Evolutionary conservation across 2,113 vertebrate genomes (phyloP), one percentile per base, ranked within the genome.

Genomic region (Talpa occidentalis): DNA sequence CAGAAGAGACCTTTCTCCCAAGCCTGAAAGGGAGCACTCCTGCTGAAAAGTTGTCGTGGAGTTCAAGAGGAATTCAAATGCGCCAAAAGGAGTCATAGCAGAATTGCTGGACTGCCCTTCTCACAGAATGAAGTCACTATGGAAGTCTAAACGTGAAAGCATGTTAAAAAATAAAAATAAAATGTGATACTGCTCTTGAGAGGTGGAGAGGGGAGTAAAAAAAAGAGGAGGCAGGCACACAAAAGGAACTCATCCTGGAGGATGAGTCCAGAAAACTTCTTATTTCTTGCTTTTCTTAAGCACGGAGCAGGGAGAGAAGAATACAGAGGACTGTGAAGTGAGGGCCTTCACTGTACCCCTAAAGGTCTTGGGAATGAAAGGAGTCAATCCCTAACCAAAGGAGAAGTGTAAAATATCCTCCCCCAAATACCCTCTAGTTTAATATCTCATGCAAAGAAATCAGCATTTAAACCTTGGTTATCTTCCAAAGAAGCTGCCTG

Each of bases 401-500:
- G 26, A n/a, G 8, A 73, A 52, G 44, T 30, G 6, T 37, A 21
- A 88, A 94, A 35, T 28, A 47, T 28, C 24, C 37, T 76, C 52
- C 40, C 12, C 40, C 12, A 47, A 54, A 26, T 40, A 37, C 73
- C 59, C 69, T 86, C 42, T 30, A 10, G 59, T 86, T 72, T 62
- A 86, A 32, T 82, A 93, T 12, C 1, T 89, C 70, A 24, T 44
- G 28, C 35, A 3, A 35, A 84, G n/a, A n/a, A 74, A 81, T 84
- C 76, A 35, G 1, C 49, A 77, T 70, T 72, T 88, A 93, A 90
- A 47, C 10, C 44, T 81, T 73, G 81, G 52, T 72, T 89, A 72
- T 88, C 37, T 84, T 88, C 40, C 64, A 79, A 82, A 83, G 83
- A 88, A 70, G 62, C 64, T 86, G 62, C 26, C 59, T 78, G 40